These are phyloP conservation scores for Amphipoea lucens DNA, from an alignment of 2,888 invertebrate genomes.

Conservation along the genomic window DNA sequence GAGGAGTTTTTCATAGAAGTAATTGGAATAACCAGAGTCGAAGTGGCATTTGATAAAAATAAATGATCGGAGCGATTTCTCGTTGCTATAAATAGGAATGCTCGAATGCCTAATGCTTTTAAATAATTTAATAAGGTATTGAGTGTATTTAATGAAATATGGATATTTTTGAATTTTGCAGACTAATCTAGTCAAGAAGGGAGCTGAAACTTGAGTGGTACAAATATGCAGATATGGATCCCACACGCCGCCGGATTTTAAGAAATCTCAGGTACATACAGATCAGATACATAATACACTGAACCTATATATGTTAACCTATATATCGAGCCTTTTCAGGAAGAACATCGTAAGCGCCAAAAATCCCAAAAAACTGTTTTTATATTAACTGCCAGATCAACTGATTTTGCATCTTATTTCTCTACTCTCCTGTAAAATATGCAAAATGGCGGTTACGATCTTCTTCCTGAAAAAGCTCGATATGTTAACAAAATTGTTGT, in stretches of 20 bases:
- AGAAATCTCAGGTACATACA: constrained; percentile 11
- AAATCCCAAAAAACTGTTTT: no score
- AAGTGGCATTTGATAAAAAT: constrained; percentile 50
- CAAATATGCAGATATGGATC: not conserved
- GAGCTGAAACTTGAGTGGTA: constrained; percentile 34
- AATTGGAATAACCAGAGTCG: constrained; percentile 51
- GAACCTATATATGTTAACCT: not conserved
- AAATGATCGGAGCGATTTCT: constrained; percentile 39
- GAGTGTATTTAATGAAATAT: constrained; percentile 15
- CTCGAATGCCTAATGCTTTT: constrained; percentile 21
- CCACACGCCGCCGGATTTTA: not conserved
- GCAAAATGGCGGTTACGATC: no score
- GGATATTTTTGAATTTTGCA: constrained; percentile 46
- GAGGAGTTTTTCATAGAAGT: constrained; percentile 38
- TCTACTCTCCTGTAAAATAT: no score
- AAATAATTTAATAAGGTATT: constrained; percentile 24
- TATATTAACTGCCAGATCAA: no score
- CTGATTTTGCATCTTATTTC: no score
- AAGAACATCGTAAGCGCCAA: no score
- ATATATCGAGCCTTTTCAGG: no score
- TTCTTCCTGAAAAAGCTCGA: no score
- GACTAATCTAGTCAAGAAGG: constrained; percentile 27
- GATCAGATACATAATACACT: constrained; percentile 7
- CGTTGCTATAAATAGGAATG: constrained; percentile 14
- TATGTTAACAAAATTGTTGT: no score